phyloP scores from a whole-genome alignment of 2,797 vertebrate genomes.

The Tangara arthus region DNA sequence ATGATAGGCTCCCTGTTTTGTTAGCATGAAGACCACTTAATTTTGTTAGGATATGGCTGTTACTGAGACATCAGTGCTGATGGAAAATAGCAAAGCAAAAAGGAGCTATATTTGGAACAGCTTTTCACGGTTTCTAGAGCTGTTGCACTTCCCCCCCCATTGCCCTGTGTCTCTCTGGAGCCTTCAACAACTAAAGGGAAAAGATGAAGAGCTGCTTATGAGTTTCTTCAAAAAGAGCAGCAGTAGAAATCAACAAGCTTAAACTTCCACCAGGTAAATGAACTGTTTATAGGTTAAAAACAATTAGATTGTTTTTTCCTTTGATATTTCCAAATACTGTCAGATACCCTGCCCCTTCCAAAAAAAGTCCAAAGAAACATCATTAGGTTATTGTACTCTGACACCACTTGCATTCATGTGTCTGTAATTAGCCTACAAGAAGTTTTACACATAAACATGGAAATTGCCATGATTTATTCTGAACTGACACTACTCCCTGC shows the following conservation, averaged over 20 bases:
- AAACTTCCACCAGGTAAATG: neutral
- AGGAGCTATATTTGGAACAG: neutral
- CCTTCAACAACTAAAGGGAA: neutral
- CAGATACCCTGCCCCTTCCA: neutral
- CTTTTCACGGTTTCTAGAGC: neutral
- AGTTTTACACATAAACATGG: neutral
- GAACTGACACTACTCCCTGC: neutral
- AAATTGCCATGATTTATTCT: neutral
- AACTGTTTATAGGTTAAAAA: neutral
- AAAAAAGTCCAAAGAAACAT: rapidly evolving
- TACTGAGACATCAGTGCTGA: neutral
- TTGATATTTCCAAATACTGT: neutral
- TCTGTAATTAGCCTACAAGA: neutral
- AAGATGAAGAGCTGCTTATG: neutral
- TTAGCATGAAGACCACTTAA: neutral
- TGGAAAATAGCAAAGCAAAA: neutral
- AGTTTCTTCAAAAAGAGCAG: neutral
- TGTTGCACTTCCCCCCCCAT: neutral
- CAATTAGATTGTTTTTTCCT: neutral
- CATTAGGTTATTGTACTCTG: neutral
- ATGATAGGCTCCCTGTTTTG: neutral
- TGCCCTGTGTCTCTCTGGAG: neutral
- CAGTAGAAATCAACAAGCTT: neutral
- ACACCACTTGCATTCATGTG: neutral
- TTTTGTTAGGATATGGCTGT: neutral